Base-by-base conservation (phyloP, 1,140 invertebrate genomes). In the Drosophila cardini region DNA sequence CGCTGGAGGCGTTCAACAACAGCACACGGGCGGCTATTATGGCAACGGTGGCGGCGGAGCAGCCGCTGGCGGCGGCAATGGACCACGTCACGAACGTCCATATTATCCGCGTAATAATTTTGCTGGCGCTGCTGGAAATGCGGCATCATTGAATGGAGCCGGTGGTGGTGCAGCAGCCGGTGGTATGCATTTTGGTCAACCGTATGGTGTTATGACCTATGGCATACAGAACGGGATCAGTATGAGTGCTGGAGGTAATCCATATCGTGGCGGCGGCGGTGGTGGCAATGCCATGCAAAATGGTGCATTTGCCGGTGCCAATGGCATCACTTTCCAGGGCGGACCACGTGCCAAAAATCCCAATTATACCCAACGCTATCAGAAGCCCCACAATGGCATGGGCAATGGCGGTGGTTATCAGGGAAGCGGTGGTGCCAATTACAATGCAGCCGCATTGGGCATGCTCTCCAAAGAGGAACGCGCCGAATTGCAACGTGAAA, bases 401-500 rank as follows among this genome's bases (percentile, higher is more conserved):
- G 80, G 70, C 36, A 78, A 82, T 52, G 78, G 71, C 21, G 73
- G 81, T 26, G 61, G 76, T 64, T 85, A 90, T 55, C 81, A 81
- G 36, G 73, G 78, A 13, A 61, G 53, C 8, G 63, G 64, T 9
- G 61, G 65, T 38, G 76, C 93, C 90, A 86, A 92, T 45, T 87
- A 87, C 26, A 89, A 76, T 62, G 80, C 80, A 4, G 75, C 80
- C n/a, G 80, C 83, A 0, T 43, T 92, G 52, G 90, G 86, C 50
- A 89, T 87, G 70, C 61, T 92, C 0, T 82, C 83, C 6, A 92
- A 92, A 50, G 91, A 92, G 76, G 91, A 92, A 48, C 87, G 93
- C 16, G 93, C 94, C 46, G 94, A 94, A 86, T 78, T 94, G 74
- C 94, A 94, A 73, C 94, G 94, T 61, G 93, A 94, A 76, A 95